Conservation (phyloP, 2,113 vertebrate species). For the Nothobranchius furzeri region DNA sequence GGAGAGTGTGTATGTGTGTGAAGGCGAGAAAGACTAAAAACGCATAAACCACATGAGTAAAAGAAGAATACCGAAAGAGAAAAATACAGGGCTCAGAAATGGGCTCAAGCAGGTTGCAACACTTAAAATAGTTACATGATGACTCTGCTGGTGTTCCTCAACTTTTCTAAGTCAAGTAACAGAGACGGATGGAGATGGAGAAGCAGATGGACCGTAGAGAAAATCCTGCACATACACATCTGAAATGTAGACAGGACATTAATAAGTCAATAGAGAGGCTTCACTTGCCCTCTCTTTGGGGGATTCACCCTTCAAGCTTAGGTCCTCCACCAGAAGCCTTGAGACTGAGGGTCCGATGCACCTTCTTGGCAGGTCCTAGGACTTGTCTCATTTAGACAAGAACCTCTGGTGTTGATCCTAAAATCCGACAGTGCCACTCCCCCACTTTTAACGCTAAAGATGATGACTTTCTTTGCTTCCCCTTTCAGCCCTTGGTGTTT, state of each 20-base stretch:
- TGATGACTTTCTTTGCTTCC: background rate
- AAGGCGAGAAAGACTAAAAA: background rate
- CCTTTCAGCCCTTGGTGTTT: background rate
- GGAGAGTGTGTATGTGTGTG: constrained; percentile 11
- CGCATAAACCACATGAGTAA: background rate
- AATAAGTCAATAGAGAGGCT: background rate
- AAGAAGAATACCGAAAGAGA: constrained; percentile 5
- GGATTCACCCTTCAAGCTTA: background rate
- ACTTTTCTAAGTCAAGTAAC: constrained; percentile 6
- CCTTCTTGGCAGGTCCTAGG: background rate
- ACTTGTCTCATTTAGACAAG: background rate
- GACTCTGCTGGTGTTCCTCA: constrained; percentile 15
- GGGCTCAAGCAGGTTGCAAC: constrained; percentile 21
- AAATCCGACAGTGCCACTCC: too few relatives aligned
- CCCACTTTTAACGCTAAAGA: too few relatives aligned
- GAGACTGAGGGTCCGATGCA: background rate
- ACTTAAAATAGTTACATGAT: constrained; percentile 26
- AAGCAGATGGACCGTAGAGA: constrained; percentile 6
- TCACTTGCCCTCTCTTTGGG: background rate
- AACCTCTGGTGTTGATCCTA: background rate
- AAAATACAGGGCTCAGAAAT: constrained; percentile 8
- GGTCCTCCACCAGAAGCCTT: background rate
- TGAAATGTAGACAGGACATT: background rate
- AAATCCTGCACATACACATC: background rate
- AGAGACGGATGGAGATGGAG: constrained; percentile 7